phyloP scores from a whole-genome alignment of 2,888 invertebrate species.

The Rhyacophila evoluta region DNA sequence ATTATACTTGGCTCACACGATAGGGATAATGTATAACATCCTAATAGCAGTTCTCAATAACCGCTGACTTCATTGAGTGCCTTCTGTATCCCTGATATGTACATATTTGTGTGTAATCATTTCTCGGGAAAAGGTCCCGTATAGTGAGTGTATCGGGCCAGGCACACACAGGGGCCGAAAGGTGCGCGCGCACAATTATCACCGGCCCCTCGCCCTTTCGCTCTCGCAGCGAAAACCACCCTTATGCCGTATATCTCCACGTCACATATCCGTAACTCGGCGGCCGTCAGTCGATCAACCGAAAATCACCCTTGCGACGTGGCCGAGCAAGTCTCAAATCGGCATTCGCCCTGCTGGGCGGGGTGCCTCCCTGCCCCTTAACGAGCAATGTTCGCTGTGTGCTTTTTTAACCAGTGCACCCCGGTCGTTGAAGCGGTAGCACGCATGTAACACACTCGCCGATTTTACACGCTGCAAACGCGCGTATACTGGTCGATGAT shows the following conservation, averaged over 20 bases:
- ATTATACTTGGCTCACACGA: too few species aligned
- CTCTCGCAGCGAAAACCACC: slow-evolving; percentile 57
- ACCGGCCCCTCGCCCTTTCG: slow-evolving; percentile 60
- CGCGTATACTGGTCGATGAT: not conserved
- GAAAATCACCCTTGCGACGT: slow-evolving; percentile 57
- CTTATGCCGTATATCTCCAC: slow-evolving; percentile 14
- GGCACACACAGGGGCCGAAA: slow-evolving; percentile 57
- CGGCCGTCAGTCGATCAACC: too few species aligned
- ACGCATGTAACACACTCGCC: not conserved
- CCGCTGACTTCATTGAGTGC: too few species aligned
- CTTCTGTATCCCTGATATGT: too few species aligned
- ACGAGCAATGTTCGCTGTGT: slow-evolving; percentile 42
- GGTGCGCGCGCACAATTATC: slow-evolving; percentile 65
- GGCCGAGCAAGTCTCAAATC: slow-evolving; percentile 65
- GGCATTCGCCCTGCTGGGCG: slow-evolving; percentile 63
- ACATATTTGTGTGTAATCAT: not conserved
- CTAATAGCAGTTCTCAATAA: too few species aligned
- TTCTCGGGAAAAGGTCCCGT: not conserved
- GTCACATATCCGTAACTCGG: slow-evolving; percentile 25
- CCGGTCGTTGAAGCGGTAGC: not conserved
- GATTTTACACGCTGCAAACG: not conserved
- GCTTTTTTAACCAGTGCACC: slow-evolving; percentile 17
- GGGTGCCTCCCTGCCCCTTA: slow-evolving; percentile 52
- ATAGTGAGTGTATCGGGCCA: slow-evolving; percentile 5
- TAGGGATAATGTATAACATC: too few species aligned